Conservation (phyloP, 92 coral and sea anemone genomes). For the Micromussa lordhowensis region DNA sequence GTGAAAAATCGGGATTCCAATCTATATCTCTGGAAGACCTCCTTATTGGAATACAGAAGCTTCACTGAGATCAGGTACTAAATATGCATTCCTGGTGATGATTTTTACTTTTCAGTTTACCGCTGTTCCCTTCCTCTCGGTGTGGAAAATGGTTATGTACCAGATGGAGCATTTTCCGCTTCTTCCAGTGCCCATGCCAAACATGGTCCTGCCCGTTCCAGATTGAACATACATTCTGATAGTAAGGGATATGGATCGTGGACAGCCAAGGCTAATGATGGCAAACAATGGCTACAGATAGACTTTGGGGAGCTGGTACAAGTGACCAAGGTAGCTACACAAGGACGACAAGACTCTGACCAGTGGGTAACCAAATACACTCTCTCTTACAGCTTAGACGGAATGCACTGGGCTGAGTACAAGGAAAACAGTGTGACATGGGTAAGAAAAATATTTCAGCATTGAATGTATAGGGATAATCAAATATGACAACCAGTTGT, state of each 20-base stretch:
- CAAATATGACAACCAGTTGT: too few relatives aligned
- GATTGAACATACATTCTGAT: slow-evolving; percentile 32
- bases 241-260: slow-evolving; percentile 24
- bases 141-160: slow-evolving; percentile 47
- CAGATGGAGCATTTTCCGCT: slow-evolving; percentile 59
- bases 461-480: too few relatives aligned
- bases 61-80: too few relatives aligned
- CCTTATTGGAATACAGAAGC: too few relatives aligned
- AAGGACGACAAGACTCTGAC: slow-evolving; percentile 21
- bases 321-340: slow-evolving; percentile 44
- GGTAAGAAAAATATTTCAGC: neutral
- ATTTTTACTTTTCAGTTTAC: slow-evolving; percentile 22
- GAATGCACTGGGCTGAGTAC: slow-evolving; percentile 34
- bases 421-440: slow-evolving; percentile 31
- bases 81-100: neutral
- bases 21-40: too few relatives aligned
- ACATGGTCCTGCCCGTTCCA: slow-evolving; percentile 22
- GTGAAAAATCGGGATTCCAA: too few relatives aligned
- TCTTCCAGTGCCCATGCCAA: slow-evolving; percentile 1
- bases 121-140: slow-evolving; percentile 62
- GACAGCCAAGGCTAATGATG: slow-evolving; percentile 20
- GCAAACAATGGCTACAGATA: slow-evolving; percentile 42
- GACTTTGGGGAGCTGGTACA: slow-evolving; percentile 40
- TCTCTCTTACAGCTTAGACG: slow-evolving; percentile 42
- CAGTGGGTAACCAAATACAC: slow-evolving; percentile 40